A percentile compares a stretch with the other conserved stretches of the same genome.
phyloP scores from a whole-genome alignment of 2,888 invertebrate genomes.

The Erpobdella octoculata region DNA sequence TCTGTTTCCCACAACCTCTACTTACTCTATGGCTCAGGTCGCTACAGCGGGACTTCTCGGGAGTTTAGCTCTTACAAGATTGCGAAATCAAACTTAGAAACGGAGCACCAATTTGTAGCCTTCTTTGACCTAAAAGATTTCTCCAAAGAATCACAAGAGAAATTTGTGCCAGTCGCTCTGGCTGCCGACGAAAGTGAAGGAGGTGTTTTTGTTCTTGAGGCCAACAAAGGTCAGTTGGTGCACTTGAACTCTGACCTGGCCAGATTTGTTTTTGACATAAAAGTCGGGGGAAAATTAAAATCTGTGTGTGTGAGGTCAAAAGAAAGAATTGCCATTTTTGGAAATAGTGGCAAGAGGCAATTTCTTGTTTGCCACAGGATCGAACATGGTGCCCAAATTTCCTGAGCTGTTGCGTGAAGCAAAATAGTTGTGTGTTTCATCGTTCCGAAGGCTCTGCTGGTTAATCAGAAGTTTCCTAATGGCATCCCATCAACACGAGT shows the following conservation, averaged over 20 bases:
- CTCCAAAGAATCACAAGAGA: neutral
- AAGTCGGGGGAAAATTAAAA: neutral
- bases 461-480: too few relatives aligned
- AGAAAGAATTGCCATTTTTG: neutral
- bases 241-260: slow-evolving; percentile 1
- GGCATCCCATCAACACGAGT: too few relatives aligned
- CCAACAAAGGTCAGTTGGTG: neutral
- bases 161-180: neutral
- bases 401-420: neutral
- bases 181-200: neutral
- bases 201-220: neutral
- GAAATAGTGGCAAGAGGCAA: neutral
- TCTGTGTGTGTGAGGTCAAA: neutral
- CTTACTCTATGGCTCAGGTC: neutral
- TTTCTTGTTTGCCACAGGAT: neutral
- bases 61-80: neutral
- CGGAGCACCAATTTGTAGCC: neutral
- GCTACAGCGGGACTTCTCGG: neutral
- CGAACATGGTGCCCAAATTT: neutral
- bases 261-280: neutral
- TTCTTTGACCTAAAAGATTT: neutral
- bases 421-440: too few relatives aligned
- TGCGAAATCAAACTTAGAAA: neutral
- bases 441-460: too few relatives aligned
- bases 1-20: neutral